phyloP scores from a whole-genome alignment of 2,888 invertebrate genomes.

The Chymomyza amoena region DNA sequence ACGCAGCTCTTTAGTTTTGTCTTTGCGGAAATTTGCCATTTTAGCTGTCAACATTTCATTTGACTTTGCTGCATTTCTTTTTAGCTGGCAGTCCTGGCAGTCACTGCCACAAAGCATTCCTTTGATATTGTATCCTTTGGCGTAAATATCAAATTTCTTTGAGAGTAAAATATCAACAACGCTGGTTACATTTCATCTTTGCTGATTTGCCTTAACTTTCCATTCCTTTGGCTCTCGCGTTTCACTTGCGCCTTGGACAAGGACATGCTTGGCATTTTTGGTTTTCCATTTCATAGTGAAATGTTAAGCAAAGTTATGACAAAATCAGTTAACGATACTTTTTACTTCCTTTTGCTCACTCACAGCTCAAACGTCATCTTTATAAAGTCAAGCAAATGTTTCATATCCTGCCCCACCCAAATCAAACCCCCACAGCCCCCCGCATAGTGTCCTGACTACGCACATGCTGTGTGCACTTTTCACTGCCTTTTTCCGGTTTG shows the following conservation, averaged over 20 bases:
- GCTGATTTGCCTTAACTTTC: conserved; percentile 27
- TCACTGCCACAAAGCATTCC: conserved; percentile 58
- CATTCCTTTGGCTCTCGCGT: conserved; percentile 13
- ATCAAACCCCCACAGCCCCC: conserved; percentile 4
- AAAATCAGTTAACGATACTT: conserved; percentile 56
- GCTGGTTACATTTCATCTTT: conserved; percentile 13
- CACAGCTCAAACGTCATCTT: conserved; percentile 16
- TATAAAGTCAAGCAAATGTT: conserved; percentile 24
- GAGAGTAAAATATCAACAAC: conserved; percentile 37
- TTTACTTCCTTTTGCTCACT: conserved; percentile 15
- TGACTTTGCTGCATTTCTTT: conserved; percentile 30
- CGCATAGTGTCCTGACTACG: background rate
- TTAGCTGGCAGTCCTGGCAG: conserved; percentile 26
- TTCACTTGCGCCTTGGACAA: conserved; percentile 24
- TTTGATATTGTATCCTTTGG: conserved; percentile 71
- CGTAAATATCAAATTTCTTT: conserved; percentile 67
- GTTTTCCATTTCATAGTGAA: conserved; percentile 18
- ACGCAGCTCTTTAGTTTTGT: conserved; percentile 4
- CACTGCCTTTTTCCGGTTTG: conserved; percentile 23
- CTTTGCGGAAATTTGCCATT: conserved; percentile 46
- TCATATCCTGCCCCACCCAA: conserved; percentile 3
- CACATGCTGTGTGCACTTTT: conserved; percentile 4
- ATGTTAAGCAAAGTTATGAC: conserved; percentile 57
- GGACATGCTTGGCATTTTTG: conserved; percentile 32
- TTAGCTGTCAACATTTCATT: conserved; percentile 58